Conservation (phyloP, 2,888 invertebrate genomes). For the Athalia cordata region DNA sequence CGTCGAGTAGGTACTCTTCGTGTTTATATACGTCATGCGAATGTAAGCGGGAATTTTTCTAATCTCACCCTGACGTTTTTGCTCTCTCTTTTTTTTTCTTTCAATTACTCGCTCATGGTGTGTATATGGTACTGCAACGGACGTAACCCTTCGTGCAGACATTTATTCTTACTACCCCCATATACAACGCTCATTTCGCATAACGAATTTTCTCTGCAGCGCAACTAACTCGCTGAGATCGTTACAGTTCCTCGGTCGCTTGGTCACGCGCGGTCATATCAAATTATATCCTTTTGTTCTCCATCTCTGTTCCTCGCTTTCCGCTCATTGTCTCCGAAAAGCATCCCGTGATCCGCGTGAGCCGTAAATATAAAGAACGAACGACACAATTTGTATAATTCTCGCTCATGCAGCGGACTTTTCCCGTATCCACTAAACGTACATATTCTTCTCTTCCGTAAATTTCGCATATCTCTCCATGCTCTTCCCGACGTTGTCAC, state of each 20-base stretch:
- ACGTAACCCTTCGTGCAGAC: too few relatives aligned
- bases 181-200: background rate
- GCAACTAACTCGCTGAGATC: too few relatives aligned
- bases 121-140: too few relatives aligned
- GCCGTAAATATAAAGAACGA: slow-evolving; percentile 24
- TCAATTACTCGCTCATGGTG: too few relatives aligned
- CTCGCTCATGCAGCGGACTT: background rate
- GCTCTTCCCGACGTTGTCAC: background rate
- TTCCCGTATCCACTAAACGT: background rate
- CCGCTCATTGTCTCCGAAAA: slow-evolving; percentile 2
- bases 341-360: slow-evolving; percentile 9
- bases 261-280: slow-evolving; percentile 4
- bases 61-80: too few relatives aligned
- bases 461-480: too few relatives aligned
- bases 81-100: too few relatives aligned
- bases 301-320: background rate
- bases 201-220: background rate
- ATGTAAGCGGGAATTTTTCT: too few relatives aligned
- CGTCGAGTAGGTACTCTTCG: too few relatives aligned
- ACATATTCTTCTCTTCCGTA: too few relatives aligned
- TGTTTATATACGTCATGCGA: too few relatives aligned
- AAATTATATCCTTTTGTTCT: background rate
- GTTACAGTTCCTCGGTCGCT: slow-evolving; percentile 24
- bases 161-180: too few relatives aligned
- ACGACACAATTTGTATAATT: slow-evolving; percentile 26